Base-by-base conservation (phyloP, 2,888 invertebrate species). In the Rhopalosiphum nymphaeae region DNA sequence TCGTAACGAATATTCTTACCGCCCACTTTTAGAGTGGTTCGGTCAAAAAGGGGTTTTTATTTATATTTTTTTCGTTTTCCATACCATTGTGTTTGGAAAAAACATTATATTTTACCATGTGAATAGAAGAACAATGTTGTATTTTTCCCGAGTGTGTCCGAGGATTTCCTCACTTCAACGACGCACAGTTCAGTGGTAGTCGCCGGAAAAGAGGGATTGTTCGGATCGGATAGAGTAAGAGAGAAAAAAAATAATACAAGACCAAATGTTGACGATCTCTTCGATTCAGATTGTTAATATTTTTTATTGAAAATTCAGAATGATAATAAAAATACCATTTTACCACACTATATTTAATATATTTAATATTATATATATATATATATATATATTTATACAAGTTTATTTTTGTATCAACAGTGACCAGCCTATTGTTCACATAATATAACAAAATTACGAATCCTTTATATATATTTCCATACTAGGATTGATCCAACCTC, bases 241-340 rank as follows among this genome's bases (percentile, higher is more conserved):
- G 29, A 61, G 9, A 89, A 9, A 89, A 89, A 61, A 42, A 42
- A 36, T 56, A 89, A 91, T 86, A 87, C 36, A 57, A 86, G 61
- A 61, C 86, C 86, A 25, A 78, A 78, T 78, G 25, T 29, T 11
- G 56, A 42, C 42, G 61, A 67, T 53, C 49, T 91, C 78, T 26
- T n/a, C 9, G 13, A n/a, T 89, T n/a, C 21, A 13, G 36, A 42
- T 90, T 57, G 49, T 87, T 78, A 46, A 87, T 67, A 61, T 92
- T 91, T 87, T 86, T 93, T 93, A 90, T 93, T 67, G 94, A 91
- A 94, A 92, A 91, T 42, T 67, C 93, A 29, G 26, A 91, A 91
- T 57, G 67, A 86, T 67, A 91, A 91, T 87, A 86, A 61, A 91
- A 91, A 94, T 53, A n/a, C n/a, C 53, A 53, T 84, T 67, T 78